Base-by-base conservation (phyloP, 92 coral and sea anemone genomes). In the Micromussa lordhowensis region DNA sequence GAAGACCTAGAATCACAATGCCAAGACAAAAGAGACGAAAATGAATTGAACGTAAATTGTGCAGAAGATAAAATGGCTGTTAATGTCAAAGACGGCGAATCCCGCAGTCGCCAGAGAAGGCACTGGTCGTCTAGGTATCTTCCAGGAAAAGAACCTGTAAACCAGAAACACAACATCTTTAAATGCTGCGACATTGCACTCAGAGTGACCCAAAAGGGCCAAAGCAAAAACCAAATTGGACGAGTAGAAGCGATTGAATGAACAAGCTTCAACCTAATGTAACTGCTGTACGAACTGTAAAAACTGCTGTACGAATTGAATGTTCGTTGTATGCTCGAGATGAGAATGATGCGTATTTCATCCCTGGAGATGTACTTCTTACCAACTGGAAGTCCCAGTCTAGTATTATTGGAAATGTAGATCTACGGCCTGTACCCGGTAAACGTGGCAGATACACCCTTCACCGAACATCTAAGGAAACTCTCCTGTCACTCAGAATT, bases 231-330 rank as follows among this genome's bases (percentile, higher is more conserved):
- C 77, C 72, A 83, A 18, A 70, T 92, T 48, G 95, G 90, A 18
- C 86, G 91, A 64, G 53, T 86, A 8, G 91, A 92, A 76, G n/a
- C 74, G 77, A 69, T 92, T 32, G 82, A 92, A 48, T 92, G 66
- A 86, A 51, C 88, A 88, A 77, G 85, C 88, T n/a, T 83, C n/a
- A n/a, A n/a, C n/a, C n/a, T n/a, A n/a, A n/a, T n/a, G n/a, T n/a
- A n/a, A n/a, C n/a, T n/a, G n/a, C 84, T 35, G 90, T 91, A 85
- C 28, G n/a, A 80, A 28, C 61, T 81, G 28, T 74, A 58, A 79
- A 53, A 15, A 74, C 86, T 32, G 0, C 30, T 10, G 92, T 70
- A 0, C 29, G 90, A 28, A 69, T 79, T 69, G 30, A 68, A 55
- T 88, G 91, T 34, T 88, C 91, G 40, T 2, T 36, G 40, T 5